Conservation (phyloP, 2,797 vertebrate genomes). For the Anolis apletophallus region DNA sequence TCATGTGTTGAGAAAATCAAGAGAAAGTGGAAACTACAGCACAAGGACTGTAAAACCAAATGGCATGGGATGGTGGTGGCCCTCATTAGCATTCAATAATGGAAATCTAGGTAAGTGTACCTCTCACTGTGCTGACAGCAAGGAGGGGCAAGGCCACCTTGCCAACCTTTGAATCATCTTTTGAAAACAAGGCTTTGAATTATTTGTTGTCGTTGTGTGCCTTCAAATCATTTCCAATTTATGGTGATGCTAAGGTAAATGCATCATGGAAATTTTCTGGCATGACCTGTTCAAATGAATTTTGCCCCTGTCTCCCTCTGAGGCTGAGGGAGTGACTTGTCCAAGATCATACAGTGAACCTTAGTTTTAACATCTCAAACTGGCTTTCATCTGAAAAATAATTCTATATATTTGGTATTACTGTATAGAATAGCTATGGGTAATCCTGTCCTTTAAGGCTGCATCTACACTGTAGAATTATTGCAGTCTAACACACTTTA, state of each 20-base stretch:
- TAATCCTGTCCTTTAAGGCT: not conserved
- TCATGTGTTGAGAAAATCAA: not conserved
- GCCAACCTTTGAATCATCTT: not conserved
- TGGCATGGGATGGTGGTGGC: not conserved
- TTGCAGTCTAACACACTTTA: too few relatives aligned
- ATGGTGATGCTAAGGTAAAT: too few relatives aligned
- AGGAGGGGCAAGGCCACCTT: not conserved
- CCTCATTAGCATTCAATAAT: not conserved
- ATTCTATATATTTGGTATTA: too few relatives aligned
- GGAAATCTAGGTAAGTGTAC: not conserved
- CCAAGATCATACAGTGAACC: too few relatives aligned
- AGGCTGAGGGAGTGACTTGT: too few relatives aligned
- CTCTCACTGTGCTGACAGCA: not conserved
- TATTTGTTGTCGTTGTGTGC: not conserved
- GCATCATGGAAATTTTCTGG: too few relatives aligned
- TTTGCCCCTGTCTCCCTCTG: too few relatives aligned
- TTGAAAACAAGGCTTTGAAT: not conserved
- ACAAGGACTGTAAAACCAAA: not conserved
- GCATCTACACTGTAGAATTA: too few relatives aligned
- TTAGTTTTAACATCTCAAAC: too few relatives aligned
- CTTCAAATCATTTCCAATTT: too few relatives aligned
- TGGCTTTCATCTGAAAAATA: too few relatives aligned
- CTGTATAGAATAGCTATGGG: not conserved
- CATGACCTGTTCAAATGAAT: too few relatives aligned
- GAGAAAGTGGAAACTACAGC: not conserved